Conservation (phyloP, 2,797 vertebrate species). For the Pteronotus mesoamericanus region DNA sequence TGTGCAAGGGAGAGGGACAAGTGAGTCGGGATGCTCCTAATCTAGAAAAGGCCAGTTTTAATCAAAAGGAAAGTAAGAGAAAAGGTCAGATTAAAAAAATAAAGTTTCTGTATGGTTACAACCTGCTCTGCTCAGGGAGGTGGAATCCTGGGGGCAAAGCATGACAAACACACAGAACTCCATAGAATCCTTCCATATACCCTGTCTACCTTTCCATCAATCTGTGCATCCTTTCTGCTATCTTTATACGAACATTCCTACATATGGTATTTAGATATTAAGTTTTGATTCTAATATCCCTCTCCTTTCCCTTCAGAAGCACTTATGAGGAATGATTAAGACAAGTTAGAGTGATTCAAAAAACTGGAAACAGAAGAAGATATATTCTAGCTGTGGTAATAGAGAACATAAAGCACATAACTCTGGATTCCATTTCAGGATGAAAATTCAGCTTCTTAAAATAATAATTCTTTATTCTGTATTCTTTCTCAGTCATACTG, state of each 20-base stretch:
- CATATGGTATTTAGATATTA: background rate
- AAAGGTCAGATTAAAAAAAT: background rate
- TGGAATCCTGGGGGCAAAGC: background rate
- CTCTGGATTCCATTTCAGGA: background rate
- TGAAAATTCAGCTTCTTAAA: slow-evolving; percentile 5
- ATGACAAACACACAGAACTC: background rate
- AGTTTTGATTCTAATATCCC: background rate
- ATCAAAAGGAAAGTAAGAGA: background rate
- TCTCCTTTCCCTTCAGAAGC: background rate
- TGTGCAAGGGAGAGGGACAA: background rate
- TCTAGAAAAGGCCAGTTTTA: background rate
- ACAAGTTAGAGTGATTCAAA: background rate
- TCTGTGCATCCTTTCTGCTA: background rate
- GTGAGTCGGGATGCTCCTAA: background rate
- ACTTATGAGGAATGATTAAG: background rate
- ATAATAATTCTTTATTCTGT: background rate
- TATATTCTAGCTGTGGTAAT: background rate
- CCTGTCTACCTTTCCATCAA: background rate
- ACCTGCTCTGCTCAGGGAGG: background rate
- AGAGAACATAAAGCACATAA: background rate
- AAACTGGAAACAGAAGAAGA: background rate
- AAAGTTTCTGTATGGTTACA: background rate
- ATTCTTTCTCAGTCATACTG: background rate
- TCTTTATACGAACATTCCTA: background rate
- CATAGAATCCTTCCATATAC: background rate